These are phyloP conservation scores for Eucriotettix oculatus DNA, from an alignment of 2,888 invertebrate genomes.

Conservation along the genomic window DNA sequence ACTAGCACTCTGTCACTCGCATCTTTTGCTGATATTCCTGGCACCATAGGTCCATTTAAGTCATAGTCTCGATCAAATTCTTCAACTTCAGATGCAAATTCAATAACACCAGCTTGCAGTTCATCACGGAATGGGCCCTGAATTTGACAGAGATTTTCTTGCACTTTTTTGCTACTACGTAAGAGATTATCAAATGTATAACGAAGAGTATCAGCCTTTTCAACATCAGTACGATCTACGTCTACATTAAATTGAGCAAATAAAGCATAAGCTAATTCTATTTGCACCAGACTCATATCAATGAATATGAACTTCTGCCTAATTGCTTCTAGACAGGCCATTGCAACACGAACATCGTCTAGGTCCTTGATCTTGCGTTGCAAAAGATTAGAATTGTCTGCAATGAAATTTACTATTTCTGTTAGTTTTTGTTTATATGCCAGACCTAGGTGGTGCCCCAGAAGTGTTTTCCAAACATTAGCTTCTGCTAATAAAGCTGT, in stretches of 20 bases:
- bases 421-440: slow-evolving; percentile 53
- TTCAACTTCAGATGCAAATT: slow-evolving; percentile 46
- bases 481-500: slow-evolving; percentile 48
- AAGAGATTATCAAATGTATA: slow-evolving; percentile 64
- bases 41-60: slow-evolving; percentile 67
- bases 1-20: slow-evolving; percentile 65
- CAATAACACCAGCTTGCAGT: slow-evolving; percentile 48
- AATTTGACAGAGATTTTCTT: slow-evolving; percentile 27
- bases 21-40: slow-evolving; percentile 66
- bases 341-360: slow-evolving; percentile 45
- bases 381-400: slow-evolving; percentile 53
- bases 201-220: slow-evolving; percentile 60
- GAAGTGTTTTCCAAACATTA: slow-evolving; percentile 56
- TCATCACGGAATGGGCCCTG: slow-evolving; percentile 60
- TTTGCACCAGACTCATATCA: slow-evolving; percentile 56
- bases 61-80: slow-evolving; percentile 58
- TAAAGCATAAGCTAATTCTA: slow-evolving; percentile 66
- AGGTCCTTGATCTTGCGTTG: slow-evolving; percentile 42
- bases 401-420: slow-evolving; percentile 58
- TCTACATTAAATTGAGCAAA: slow-evolving; percentile 47
- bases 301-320: slow-evolving; percentile 63
- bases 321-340: slow-evolving; percentile 59
- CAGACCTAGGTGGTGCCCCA: slow-evolving; percentile 49
- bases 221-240: slow-evolving; percentile 59
- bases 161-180: slow-evolving; percentile 21